phyloP scores from a whole-genome alignment of 2,797 vertebrate genomes.

The Sebastes nivosus region DNA sequence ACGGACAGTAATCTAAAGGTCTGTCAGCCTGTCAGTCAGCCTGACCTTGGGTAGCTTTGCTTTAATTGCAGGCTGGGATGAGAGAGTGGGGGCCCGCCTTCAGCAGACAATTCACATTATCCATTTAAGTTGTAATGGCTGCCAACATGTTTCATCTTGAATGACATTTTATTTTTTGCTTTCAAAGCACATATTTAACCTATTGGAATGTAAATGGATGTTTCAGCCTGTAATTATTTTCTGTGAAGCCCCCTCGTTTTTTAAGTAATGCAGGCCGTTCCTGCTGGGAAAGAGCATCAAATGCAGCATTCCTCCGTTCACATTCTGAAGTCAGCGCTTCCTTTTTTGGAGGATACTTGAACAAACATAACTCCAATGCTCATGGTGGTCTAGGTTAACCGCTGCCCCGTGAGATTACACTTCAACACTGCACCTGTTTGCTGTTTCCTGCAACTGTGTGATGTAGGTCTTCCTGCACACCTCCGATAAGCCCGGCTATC shows the following conservation, averaged over 20 bases:
- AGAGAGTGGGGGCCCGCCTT: slow-evolving; percentile 52
- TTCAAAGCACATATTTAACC: slow-evolving; percentile 63
- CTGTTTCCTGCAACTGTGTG: background rate
- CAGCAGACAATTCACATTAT: slow-evolving; percentile 68
- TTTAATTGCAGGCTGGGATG: slow-evolving; percentile 69
- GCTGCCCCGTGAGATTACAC: background rate
- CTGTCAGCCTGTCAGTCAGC: slow-evolving; percentile 77
- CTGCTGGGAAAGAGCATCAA: slow-evolving; percentile 2
- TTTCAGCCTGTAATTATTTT: slow-evolving; percentile 68
- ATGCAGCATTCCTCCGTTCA: slow-evolving; percentile 17
- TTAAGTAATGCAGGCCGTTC: slow-evolving; percentile 20
- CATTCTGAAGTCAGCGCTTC: background rate
- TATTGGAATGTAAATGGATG: slow-evolving; percentile 71
- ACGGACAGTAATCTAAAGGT: slow-evolving; percentile 78
- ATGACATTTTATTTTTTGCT: slow-evolving; percentile 49
- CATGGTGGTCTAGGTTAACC: background rate
- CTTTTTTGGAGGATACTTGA: background rate
- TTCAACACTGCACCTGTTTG: background rate
- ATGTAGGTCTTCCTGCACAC: slow-evolving; percentile 4
- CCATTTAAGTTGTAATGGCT: slow-evolving; percentile 71
- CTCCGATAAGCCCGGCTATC: slow-evolving; percentile 7
- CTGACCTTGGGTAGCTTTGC: slow-evolving; percentile 68
- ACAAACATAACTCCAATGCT: background rate
- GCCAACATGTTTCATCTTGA: slow-evolving; percentile 75
- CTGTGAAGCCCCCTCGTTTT: slow-evolving; percentile 36